These are phyloP conservation scores for Sipha maydis DNA, from an alignment of 2,888 invertebrate species.

Conservation along the genomic window DNA sequence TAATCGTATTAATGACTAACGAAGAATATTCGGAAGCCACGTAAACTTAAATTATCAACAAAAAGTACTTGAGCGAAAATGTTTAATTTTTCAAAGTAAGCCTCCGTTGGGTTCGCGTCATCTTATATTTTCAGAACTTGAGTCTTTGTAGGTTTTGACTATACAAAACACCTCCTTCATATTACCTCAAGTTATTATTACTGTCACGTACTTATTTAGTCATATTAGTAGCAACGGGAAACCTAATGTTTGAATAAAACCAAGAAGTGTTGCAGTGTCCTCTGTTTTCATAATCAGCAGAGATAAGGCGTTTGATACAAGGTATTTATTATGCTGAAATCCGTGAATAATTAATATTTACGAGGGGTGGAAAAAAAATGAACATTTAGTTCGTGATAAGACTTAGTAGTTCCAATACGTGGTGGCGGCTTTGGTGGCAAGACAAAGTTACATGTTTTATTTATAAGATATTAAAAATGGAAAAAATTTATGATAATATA, in stretches of 20 bases:
- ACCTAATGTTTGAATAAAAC: background rate
- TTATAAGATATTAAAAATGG: conserved; percentile 30
- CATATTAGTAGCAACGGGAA: background rate
- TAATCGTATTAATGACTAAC: background rate
- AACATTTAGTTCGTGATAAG: conserved; percentile 12
- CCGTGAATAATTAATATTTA: conserved; percentile 44
- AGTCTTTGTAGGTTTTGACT: background rate
- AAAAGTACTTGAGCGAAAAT: background rate
- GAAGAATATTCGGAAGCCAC: conserved; percentile 10
- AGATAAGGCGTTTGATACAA: conserved; percentile 32
- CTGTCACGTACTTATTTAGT: conserved; percentile 50
- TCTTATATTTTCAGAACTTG: background rate
- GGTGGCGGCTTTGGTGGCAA: background rate
- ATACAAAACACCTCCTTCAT: background rate
- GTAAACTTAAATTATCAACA: conserved; percentile 6
- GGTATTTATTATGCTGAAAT: conserved; percentile 38
- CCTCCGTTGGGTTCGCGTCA: background rate
- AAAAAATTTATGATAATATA: conserved; percentile 34
- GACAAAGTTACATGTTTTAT: conserved; percentile 27
- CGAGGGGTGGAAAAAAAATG: background rate
- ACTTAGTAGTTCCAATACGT: conserved; percentile 28
- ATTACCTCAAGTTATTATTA: conserved; percentile 20
- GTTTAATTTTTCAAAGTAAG: background rate
- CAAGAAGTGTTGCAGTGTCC: background rate
- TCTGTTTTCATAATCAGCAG: conserved; percentile 6